phyloP scores from a whole-genome alignment of 2,888 invertebrate species.

The Hypomecis punctinalis region DNA sequence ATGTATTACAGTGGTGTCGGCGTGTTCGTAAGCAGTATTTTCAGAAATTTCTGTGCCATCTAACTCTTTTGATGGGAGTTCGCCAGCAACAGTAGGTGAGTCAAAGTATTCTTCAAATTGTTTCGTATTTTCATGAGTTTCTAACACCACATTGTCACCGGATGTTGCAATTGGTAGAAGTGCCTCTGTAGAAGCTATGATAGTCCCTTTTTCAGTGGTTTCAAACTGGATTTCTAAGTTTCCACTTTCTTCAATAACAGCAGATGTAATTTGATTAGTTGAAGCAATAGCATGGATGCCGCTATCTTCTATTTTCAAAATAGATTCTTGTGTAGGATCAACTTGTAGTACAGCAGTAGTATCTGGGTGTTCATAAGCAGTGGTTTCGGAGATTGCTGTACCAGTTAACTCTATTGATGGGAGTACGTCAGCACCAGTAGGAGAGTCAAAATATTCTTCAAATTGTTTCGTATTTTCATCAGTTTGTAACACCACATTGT shows the following conservation, averaged over 20 bases:
- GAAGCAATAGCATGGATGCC: neutral
- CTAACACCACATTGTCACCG: neutral
- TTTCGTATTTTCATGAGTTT: constrained; percentile 1
- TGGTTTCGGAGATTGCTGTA: constrained; percentile 6
- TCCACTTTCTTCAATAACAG: neutral
- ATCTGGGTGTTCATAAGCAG: neutral
- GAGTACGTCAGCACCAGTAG: constrained; percentile 10
- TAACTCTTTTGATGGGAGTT: neutral
- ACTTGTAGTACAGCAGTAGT: neutral
- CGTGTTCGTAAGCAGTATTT: constrained; percentile 1
- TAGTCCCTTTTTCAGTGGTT: neutral
- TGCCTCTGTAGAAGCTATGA: no score
- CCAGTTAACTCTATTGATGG: neutral
- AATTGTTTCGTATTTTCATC: constrained; percentile 5
- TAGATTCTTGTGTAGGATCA: neutral
- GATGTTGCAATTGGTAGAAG: no score
- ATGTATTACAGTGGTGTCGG: neutral
- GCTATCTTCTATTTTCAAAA: neutral
- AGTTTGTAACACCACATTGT: neutral
- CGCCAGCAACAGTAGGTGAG: constrained; percentile 8
- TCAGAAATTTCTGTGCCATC: constrained; percentile 5
- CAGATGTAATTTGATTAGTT: neutral
- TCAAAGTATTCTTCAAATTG: constrained; percentile 15
- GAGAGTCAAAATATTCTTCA: constrained; percentile 16
- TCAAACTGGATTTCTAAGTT: neutral